phyloP scores from a whole-genome alignment of 2,888 invertebrate species.

The Patella depressa region DNA sequence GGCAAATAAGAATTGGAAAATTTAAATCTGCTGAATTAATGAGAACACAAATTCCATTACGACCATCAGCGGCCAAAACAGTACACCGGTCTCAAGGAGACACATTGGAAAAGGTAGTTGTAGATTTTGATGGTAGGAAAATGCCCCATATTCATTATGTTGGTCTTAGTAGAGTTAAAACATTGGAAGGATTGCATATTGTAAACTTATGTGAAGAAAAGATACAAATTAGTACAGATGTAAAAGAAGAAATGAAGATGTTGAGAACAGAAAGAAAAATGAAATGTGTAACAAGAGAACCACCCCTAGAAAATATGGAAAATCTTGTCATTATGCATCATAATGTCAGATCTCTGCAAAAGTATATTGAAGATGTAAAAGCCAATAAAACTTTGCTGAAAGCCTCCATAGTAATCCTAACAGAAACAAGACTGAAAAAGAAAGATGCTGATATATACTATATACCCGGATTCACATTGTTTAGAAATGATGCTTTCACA shows the following conservation, averaged over 20 bases:
- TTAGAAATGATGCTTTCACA: background rate
- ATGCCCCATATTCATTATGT: constrained; percentile 30
- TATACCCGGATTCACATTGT: background rate
- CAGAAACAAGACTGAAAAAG: background rate
- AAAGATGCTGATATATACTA: background rate
- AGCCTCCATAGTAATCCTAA: background rate
- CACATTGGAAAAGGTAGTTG: constrained; percentile 23
- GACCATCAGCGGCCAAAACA: constrained; percentile 30
- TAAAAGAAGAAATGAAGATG: constrained; percentile 24
- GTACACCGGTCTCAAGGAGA: constrained; percentile 33
- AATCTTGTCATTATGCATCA: background rate
- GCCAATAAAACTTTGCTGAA: background rate
- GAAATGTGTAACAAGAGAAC: no score
- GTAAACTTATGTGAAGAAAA: constrained; percentile 22
- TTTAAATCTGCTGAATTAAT: constrained; percentile 16
- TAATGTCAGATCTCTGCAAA: background rate
- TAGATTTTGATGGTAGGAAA: constrained; percentile 21
- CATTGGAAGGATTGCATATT: constrained; percentile 22
- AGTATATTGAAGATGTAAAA: background rate
- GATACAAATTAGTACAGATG: constrained; percentile 19
- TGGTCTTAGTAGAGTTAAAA: constrained; percentile 24
- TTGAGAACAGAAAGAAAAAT: constrained; percentile 17
- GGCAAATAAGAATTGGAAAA: constrained; percentile 20
- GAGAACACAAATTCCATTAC: constrained; percentile 32
- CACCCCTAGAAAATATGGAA: background rate